A percentile compares a stretch with the other conserved stretches of the same genome.
Evolutionary conservation across 2,113 vertebrate species (phyloP).

Genomic region (Plectropomus leopardus): DNA sequence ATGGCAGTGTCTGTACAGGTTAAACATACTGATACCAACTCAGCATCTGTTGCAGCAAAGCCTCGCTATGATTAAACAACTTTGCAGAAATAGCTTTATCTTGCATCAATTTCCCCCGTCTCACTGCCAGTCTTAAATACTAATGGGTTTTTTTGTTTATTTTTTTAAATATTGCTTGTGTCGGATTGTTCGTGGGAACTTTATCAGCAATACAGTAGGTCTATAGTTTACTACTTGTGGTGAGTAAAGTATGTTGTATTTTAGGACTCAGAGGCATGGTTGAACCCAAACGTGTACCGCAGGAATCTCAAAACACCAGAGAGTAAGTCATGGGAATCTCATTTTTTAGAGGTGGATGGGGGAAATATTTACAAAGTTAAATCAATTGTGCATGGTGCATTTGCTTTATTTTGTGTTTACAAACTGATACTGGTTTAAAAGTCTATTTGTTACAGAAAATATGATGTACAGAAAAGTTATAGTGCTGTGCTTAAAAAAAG

Average conservation of each 20-base stretch:
- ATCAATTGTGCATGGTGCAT: slow-evolving; percentile 6
- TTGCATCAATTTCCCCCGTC: not conserved
- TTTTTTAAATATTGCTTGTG: slow-evolving; percentile 21
- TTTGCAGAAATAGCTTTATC: not conserved
- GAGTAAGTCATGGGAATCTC: slow-evolving; percentile 68
- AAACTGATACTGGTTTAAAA: slow-evolving; percentile 7
- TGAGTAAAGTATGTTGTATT: slow-evolving; percentile 64
- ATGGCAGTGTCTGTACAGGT: not conserved
- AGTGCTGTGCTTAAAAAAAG: slow-evolving; percentile 12
- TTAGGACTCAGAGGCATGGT: slow-evolving; percentile 59
- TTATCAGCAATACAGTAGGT: slow-evolving; percentile 12
- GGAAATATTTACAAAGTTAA: slow-evolving; percentile 47
- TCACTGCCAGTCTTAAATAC: slow-evolving; percentile 20
- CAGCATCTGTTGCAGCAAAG: not conserved
- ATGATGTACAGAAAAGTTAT: not conserved
- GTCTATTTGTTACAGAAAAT: slow-evolving; percentile 23
- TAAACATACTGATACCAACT: not conserved
- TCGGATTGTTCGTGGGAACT: slow-evolving; percentile 73
- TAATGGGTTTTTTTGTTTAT: too few species aligned
- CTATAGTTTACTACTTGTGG: slow-evolving; percentile 56
- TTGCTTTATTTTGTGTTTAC: slow-evolving; percentile 28
- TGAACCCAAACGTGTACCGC: slow-evolving; percentile 68
- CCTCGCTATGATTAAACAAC: not conserved
- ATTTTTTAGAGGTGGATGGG: not conserved
- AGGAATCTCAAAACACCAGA: slow-evolving; percentile 71